Evolutionary conservation across 2,888 invertebrate genomes (phyloP).

Genomic region (Thelaira solivaga): DNA sequence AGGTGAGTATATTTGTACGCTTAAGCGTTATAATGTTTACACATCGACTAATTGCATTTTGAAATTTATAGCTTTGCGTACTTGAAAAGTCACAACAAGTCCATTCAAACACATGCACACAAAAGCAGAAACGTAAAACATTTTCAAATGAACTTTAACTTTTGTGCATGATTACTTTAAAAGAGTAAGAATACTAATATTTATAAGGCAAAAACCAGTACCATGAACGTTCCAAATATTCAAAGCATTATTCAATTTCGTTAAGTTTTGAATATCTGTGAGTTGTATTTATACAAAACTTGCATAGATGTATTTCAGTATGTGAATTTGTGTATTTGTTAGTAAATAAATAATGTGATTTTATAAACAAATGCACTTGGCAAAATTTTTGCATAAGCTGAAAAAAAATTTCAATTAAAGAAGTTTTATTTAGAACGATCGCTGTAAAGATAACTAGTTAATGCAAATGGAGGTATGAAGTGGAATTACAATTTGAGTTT

Average conservation of each 20-base stretch:
- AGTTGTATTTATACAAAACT: not conserved
- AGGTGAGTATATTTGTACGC: not conserved
- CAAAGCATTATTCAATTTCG: conserved; percentile 51
- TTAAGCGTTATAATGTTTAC: conserved; percentile 52
- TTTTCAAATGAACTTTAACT: conserved; percentile 18
- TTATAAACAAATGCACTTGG: not conserved
- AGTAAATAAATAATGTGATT: not conserved
- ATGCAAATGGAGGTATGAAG: too few species aligned
- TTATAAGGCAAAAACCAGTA: conserved; percentile 7
- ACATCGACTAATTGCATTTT: conserved; percentile 61
- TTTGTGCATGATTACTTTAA: not conserved
- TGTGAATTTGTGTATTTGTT: not conserved
- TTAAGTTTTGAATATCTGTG: conserved; percentile 20
- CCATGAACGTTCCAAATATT: conserved; percentile 26
- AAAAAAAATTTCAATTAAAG: too few species aligned
- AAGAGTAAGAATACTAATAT: conserved; percentile 4
- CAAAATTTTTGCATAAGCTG: too few species aligned
- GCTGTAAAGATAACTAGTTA: too few species aligned
- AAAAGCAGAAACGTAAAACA: not conserved
- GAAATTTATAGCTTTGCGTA: conserved; percentile 60
- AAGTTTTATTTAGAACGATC: too few species aligned
- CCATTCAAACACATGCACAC: not conserved
- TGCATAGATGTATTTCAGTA: not conserved
- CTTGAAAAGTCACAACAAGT: conserved; percentile 29
- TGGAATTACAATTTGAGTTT: too few species aligned